Evolutionary conservation across 2,113 vertebrate genomes (phyloP), one percentile per base, ranked within the genome.

Genomic region (Dryoscopus gambensis): DNA sequence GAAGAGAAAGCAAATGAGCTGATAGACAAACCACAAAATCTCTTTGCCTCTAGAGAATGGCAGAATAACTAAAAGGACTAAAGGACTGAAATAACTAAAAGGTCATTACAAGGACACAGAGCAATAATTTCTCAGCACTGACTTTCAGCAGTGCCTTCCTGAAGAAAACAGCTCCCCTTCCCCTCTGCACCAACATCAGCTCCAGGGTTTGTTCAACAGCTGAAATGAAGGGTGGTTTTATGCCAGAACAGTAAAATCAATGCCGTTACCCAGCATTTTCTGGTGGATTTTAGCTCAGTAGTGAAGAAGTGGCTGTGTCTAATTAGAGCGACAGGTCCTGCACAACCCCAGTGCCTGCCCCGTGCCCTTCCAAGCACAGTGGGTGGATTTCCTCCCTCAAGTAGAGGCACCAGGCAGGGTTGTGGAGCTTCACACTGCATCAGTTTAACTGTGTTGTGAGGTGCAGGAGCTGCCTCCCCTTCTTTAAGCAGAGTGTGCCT

Each of bases 301-400:
- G 15, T 47, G 33, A 52, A 31, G 33, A 76, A 93, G 30, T 27
- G 40, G 35, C 42, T 70, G 25, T 10, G 2, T 40, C 31, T 73
- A 71, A 64, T 82, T 76, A 60, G 33, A 65, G 69, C 59, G 13
- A 68, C 9, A 4, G 6, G 27, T 40, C 62, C 33, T 3, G 2
- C 37, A 5, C 50, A 49, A 3, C 40, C 79, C 71, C 35, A 56
- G 28, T 5, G 4, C 33, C 60, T 33, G 20, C n/a, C 49, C 50
- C 0, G 0, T 37, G 35, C 42, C 67, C 47, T 57, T 69, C 68
- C 37, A n/a, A 47, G 47, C 1, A 1, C 20, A 0, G 1, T 4
- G 4, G 39, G 27, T 47, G 39, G 63, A 10, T 84, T 57, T 11
- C 47, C 53, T 68, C 57, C 53, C 23, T 9, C 87, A 67, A 77